Base-by-base conservation (phyloP, 2,888 invertebrate species). In the Apamea sordens region DNA sequence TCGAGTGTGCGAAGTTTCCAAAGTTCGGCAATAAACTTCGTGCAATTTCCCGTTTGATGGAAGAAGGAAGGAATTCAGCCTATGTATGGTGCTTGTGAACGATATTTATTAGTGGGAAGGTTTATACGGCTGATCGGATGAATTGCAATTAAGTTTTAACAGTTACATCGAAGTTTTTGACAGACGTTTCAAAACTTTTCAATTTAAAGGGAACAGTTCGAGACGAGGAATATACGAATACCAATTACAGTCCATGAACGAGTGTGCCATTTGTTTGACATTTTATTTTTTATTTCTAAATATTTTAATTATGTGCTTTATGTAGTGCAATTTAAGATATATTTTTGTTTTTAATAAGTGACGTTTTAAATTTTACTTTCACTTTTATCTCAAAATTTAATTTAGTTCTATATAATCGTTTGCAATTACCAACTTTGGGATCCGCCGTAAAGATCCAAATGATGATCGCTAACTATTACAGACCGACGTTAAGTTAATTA, bases 21-120 rank as follows among this genome's bases (percentile, higher is more conserved):
- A 82, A 85, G 76, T 85, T 85, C 64, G n/a, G 64, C 67, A 87
- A 78, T 79, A 79, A 87, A 82, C 76, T 79, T 79, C 50, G 67
- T 78, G 65, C 70, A 82, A 77, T 85, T 87, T 82, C 68, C 84
- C 67, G 47, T 81, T 63, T 77, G 67, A 75, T 28, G 69, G 61
- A 71, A 83, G 73, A 61, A 84, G 67, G 67, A 67, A 64, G 61
- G 56, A 53, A 64, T 76, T 70, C 68, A 44, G 53, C 32, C 69
- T 64, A 7, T 32, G 13, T 36, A 7, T 64, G 36, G 21, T 67
- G 18, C 36, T 28, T 28, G 47, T 24, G 64, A 24, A 50, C 10
- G 8, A 50, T 64, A 41, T 47, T 13, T 18, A 32, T 47, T 44
- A 36, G 68, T 53, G n/a, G 41, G 59, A 47, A 53, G 50, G 10